Conservation (phyloP, 2,113 vertebrate species). For the Scophthalmus maximus region DNA sequence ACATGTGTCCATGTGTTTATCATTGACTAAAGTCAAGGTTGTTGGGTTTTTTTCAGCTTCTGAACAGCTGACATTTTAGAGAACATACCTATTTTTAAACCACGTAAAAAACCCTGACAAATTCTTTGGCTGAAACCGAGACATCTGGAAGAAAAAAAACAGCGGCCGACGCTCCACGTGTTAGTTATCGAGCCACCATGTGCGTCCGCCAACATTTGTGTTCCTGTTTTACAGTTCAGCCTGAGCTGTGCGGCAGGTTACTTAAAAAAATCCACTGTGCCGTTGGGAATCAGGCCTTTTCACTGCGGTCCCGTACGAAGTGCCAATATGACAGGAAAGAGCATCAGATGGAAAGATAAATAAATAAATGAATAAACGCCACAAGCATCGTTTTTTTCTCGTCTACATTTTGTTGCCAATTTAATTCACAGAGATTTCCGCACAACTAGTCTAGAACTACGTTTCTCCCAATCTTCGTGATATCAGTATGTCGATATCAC, state of each 20-base stretch:
- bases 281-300: conserved; percentile 12
- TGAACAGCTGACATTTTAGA: conserved; percentile 9
- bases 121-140: conserved; percentile 24
- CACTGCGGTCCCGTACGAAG: neutral
- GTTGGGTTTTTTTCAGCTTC: conserved; percentile 5
- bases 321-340: too few species aligned
- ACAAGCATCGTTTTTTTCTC: conserved; percentile 27
- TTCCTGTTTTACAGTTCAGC: conserved; percentile 31
- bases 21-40: too few species aligned
- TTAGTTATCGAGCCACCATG: conserved; percentile 16
- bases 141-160: conserved; percentile 26
- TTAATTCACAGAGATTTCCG: conserved; percentile 53
- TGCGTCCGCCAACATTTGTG: conserved; percentile 32
- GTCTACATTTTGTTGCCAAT: conserved; percentile 12
- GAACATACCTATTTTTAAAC: neutral
- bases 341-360: neutral
- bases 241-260: conserved; percentile 22
- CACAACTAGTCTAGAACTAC: conserved; percentile 28
- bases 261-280: neutral
- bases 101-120: neutral
- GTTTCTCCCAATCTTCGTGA: conserved; percentile 13
- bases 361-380: too few species aligned
- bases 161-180: conserved; percentile 17
- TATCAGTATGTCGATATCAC: conserved; percentile 15
- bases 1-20: too few species aligned